phyloP scores from a whole-genome alignment of 2,113 vertebrate genomes.

The Channa argus region DNA sequence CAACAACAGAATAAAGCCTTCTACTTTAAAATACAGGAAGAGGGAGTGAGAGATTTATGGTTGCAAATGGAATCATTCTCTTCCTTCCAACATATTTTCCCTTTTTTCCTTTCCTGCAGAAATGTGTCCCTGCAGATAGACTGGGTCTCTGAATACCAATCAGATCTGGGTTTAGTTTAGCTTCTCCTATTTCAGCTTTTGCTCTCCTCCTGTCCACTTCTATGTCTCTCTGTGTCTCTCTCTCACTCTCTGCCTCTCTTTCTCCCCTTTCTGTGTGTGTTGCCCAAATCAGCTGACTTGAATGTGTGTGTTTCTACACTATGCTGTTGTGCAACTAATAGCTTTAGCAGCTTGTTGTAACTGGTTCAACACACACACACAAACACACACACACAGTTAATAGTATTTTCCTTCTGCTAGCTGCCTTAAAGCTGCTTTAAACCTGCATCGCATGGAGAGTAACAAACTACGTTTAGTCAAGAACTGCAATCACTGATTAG shows the following conservation, averaged over 20 bases:
- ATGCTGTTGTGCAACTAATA: not conserved
- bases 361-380: not conserved
- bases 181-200: slow-evolving; percentile 53
- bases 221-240: too few species aligned
- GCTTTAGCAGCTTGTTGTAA: not conserved
- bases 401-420: not conserved
- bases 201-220: slow-evolving; percentile 2
- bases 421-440: too few species aligned
- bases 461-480: too few species aligned
- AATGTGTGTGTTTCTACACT: slow-evolving; percentile 6
- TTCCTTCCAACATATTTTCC: not conserved
- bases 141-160: slow-evolving; percentile 62
- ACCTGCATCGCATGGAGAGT: too few species aligned
- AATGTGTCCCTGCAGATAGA: slow-evolving; percentile 51
- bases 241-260: not conserved
- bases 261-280: not conserved
- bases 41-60: not conserved
- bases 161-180: slow-evolving; percentile 59
- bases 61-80: not conserved
- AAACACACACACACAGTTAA: not conserved
- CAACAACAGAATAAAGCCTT: not conserved
- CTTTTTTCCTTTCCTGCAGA: slow-evolving; percentile 27
- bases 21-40: not conserved
- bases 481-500: too few species aligned
- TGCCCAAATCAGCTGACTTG: slow-evolving; percentile 12